Conservation (phyloP, 2,113 vertebrate species). For the Tragelaphus imberbis region DNA sequence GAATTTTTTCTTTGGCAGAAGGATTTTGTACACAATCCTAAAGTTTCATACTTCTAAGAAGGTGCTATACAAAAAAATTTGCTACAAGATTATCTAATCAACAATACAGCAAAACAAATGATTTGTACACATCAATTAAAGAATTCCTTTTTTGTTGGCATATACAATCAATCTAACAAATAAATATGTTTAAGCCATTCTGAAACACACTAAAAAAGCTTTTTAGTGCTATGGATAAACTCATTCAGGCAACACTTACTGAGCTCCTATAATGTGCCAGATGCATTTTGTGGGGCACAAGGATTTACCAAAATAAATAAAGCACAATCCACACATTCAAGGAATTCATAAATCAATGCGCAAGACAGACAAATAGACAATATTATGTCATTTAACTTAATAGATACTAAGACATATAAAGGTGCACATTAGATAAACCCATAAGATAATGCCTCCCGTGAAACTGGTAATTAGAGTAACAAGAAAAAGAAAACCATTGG, state of each 20-base stretch:
- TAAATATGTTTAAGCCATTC: background rate
- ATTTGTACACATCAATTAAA: background rate
- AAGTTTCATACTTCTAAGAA: background rate
- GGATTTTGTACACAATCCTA: background rate
- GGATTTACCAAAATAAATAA: background rate
- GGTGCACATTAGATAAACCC: background rate
- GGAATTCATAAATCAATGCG: background rate
- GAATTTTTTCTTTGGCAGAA: background rate
- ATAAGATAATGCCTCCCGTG: background rate
- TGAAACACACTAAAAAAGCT: background rate
- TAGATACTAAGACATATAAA: background rate
- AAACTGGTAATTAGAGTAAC: background rate
- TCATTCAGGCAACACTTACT: background rate
- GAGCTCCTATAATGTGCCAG: background rate
- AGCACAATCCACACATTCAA: background rate
- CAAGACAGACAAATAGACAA: background rate
- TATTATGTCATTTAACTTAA: background rate
- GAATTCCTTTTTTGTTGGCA: background rate
- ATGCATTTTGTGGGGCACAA: background rate
- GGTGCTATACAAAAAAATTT: constrained; percentile 16
- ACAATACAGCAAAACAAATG: background rate
- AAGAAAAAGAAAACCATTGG: background rate
- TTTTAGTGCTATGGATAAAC: background rate
- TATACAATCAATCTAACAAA: background rate
- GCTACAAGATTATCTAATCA: background rate